A percentile compares a stretch with the other conserved stretches of the same genome.
Conservation (phyloP, 2,888 invertebrate species). For the Eristalis intricaria region DNA sequence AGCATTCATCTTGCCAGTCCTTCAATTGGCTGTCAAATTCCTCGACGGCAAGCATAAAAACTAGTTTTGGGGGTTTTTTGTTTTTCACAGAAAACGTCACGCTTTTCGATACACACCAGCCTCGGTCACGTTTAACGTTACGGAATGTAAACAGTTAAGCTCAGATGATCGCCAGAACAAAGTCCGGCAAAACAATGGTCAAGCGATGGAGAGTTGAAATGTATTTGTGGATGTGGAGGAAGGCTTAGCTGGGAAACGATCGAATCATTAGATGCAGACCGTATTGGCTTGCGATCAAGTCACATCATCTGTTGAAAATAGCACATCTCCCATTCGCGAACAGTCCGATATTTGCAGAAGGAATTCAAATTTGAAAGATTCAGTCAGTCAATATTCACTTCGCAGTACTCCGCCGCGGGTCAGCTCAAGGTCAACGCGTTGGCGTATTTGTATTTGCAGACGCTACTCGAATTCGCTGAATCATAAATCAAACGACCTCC, state of each 20-base stretch:
- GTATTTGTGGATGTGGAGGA: too few relatives aligned
- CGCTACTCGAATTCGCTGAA: neutral
- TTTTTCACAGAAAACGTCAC: neutral
- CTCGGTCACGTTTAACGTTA: neutral
- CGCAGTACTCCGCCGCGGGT: neutral
- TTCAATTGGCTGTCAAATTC: neutral
- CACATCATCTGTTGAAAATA: too few relatives aligned
- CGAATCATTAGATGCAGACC: neutral
- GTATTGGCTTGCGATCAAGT: too few relatives aligned
- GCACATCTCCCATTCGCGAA: too few relatives aligned
- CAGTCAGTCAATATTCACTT: neutral
- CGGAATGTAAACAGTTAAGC: too few relatives aligned
- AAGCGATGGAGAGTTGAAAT: too few relatives aligned
- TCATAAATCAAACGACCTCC: slow-evolving; percentile 8
- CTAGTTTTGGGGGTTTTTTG: neutral
- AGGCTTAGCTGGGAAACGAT: too few relatives aligned
- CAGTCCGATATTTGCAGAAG: neutral
- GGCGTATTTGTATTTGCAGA: slow-evolving; percentile 4
- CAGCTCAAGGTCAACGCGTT: neutral
- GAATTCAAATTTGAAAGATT: neutral
- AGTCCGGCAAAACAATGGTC: too few relatives aligned
- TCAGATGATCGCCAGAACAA: too few relatives aligned
- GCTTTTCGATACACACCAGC: neutral
- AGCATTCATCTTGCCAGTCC: neutral
- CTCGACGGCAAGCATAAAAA: neutral